Evolutionary conservation across 2,113 vertebrate genomes (phyloP), one percentile per base, ranked within the genome.

Genomic region (Xenopus borealis): DNA sequence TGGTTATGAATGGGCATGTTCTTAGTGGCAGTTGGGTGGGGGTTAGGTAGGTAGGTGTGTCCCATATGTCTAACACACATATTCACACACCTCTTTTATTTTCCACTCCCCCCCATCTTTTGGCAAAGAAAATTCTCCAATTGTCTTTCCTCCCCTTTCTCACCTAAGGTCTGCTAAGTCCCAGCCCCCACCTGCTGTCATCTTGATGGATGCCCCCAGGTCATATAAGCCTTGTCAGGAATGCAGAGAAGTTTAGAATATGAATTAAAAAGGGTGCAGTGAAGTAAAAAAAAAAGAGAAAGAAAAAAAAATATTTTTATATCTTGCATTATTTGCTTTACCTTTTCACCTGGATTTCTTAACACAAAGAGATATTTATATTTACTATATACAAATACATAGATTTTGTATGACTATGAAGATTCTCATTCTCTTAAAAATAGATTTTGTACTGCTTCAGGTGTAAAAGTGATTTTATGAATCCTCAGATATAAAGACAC

Each of bases 171-270:
- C 66, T 64, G 59, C 65, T 70, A 62, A 27, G 6, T 65, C 55
- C 62, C 65, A 30, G 23, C 44, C 73, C 45, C 77, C 70, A 82
- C 77, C 77, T 79, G 79, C 67, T 69, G 72, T 77, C 81, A 74
- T 16, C 7, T 67, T 64, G 78, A 79, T 69, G 30, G 78, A 81
- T 75, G 33, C 30, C 68, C 33, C 16, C 13, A 47, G 63, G 66
- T 79, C 71, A 57, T 27, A 10, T n/a, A 33, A n/a, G 71, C 64
- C 62, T 72, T 50, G 40, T 67, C 72, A 71, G 63, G 72, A 81
- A 82, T 83, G 72, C 75, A 64, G 69, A 70, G 73, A 63, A 63
- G 44, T 62, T 76, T 69, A 53, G 44, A 62, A 76, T 69, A 63
- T 63, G 59, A 76, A 68, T 44, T 19, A 53, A 69, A 62, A 55